A percentile compares a stretch with the other conserved stretches of the same genome.
Conservation (phyloP, 2,888 invertebrate species). For the Bruchidius siliquastri region DNA sequence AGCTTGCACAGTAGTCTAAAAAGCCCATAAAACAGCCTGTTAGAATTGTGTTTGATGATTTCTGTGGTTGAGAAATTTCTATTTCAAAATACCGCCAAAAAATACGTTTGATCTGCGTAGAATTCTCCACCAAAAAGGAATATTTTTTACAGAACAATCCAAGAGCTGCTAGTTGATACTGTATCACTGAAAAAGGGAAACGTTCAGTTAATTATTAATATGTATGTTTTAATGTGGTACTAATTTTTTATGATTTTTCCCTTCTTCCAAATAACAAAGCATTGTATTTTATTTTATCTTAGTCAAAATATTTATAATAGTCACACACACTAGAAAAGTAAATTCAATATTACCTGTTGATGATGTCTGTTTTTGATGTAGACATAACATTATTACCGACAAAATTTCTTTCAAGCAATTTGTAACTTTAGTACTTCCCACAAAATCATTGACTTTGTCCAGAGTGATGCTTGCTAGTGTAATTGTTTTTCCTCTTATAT, state of each 20-base stretch:
- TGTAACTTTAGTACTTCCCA: background rate
- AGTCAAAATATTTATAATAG: no score
- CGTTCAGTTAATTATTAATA: no score
- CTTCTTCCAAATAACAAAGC: no score
- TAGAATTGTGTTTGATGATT: slow-evolving; percentile 21
- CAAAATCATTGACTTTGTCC: slow-evolving; percentile 18
- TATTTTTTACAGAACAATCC: slow-evolving; percentile 36
- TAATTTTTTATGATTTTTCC: no score
- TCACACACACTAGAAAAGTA: background rate
- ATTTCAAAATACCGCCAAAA: slow-evolving; percentile 28
- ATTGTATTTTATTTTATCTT: no score
- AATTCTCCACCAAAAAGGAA: slow-evolving; percentile 28
- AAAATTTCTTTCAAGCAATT: background rate
- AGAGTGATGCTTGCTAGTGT: slow-evolving; percentile 31
- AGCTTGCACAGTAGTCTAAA: slow-evolving; percentile 32
- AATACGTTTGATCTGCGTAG: slow-evolving; percentile 20
- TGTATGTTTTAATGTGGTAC: no score
- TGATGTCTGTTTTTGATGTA: slow-evolving; percentile 17
- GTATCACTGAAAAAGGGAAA: slow-evolving; percentile 36
- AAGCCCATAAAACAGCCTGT: slow-evolving; percentile 36
- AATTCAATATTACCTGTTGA: slow-evolving; percentile 21
- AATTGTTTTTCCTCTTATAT: slow-evolving; percentile 34
- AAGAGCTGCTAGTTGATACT: slow-evolving; percentile 30
- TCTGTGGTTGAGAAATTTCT: slow-evolving; percentile 22
- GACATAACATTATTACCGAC: slow-evolving; percentile 9